A percentile compares a stretch with the other conserved stretches of the same genome.
phyloP scores from a whole-genome alignment of 2,888 invertebrate genomes.

The Buathra laborator region DNA sequence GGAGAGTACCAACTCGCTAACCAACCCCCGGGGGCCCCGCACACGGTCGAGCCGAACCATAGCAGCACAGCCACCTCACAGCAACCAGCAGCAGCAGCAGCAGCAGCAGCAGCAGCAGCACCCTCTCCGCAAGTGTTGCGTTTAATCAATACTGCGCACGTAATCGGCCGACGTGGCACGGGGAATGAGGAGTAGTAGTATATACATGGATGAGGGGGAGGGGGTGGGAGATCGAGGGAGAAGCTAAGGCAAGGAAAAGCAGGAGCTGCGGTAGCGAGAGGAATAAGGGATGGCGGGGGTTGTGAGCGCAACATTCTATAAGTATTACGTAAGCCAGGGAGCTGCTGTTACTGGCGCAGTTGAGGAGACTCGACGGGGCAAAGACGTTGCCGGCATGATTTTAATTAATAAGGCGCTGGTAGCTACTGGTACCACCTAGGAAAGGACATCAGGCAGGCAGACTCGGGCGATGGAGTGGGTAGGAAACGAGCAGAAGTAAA shows the following conservation, averaged over 20 bases:
- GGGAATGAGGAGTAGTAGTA: conserved; percentile 59
- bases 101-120: conserved; percentile 51
- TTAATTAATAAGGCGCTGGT: conserved; percentile 69
- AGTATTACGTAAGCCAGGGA: conserved; percentile 67
- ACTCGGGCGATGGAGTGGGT: conserved; percentile 10
- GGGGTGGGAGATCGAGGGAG: conserved; percentile 9
- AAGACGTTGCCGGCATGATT: conserved; percentile 67
- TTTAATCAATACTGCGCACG: conserved; percentile 83
- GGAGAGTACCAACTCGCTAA: conserved; percentile 54
- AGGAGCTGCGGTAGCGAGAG: conserved; percentile 19
- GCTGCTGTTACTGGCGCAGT: conserved; percentile 35
- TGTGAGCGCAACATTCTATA: conserved; percentile 53
- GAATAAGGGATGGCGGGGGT: conserved; percentile 28
- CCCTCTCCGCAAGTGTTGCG: conserved; percentile 77
- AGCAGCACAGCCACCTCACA: conserved; percentile 53
- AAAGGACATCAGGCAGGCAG: conserved; percentile 47
- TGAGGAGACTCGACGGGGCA: conserved; percentile 55
- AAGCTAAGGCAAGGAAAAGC: conserved; percentile 37
- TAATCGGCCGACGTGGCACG: conserved; percentile 69
- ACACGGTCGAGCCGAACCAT: conserved; percentile 55
- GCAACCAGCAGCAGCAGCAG: conserved; percentile 37
- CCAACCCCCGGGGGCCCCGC: conserved; percentile 53
- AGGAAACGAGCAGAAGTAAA: conserved; percentile 13
- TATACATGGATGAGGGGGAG: conserved; percentile 34
- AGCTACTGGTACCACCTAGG: conserved; percentile 33